Base-by-base conservation (phyloP, 2,888 invertebrate species). In the Drosophila cognata region DNA sequence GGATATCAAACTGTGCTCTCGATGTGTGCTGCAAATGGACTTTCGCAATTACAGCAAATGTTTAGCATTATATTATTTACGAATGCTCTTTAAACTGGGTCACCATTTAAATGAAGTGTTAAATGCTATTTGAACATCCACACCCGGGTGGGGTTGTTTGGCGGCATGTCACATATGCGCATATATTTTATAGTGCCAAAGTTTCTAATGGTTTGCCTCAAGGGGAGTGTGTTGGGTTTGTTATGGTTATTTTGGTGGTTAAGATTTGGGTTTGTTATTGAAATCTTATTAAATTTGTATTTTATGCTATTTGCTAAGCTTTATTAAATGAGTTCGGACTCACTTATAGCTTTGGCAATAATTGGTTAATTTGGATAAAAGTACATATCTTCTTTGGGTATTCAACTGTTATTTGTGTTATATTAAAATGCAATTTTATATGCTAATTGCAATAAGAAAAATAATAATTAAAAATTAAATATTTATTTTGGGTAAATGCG, bases 61-160 rank as follows among this genome's bases (percentile, higher is more conserved):
- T 51, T 68, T 73, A 41, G 72, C 70, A 33, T 33, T 33, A 62
- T 53, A 62, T 68, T 68, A 70, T 50, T 50, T 18, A 51, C 41
- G 61, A 83, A 74, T 59, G 67, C 43, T 55, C 53, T 82, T 82
- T 74, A 58, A 89, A 87, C 73, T 89, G 87, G 84, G 85, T 78
- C 85, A 87, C 60, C 60, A 66, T 77, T 80, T 63, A 52, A 68
- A 76, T 80, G 70, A 72, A 78, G 81, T 87, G 85, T 67, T 80
- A 89, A 86, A 75, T 84, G 79, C 21, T 70, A 55, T 61, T 73
- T 66, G 72, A 77, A 51, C 66, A 29, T 56, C 52, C 43, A 29
- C 10, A 13, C 18, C 10, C 18, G 58, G 62, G 36, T 21, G 31
- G 61, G 53, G 56, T 55, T 50, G 57, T 43, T 57, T 16, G 13